Percentiles rank a stretch among this genome's conserved stretches.
phyloP scores from a whole-genome alignment of 1,140 invertebrate genomes.

The Scylla paramamosain region DNA sequence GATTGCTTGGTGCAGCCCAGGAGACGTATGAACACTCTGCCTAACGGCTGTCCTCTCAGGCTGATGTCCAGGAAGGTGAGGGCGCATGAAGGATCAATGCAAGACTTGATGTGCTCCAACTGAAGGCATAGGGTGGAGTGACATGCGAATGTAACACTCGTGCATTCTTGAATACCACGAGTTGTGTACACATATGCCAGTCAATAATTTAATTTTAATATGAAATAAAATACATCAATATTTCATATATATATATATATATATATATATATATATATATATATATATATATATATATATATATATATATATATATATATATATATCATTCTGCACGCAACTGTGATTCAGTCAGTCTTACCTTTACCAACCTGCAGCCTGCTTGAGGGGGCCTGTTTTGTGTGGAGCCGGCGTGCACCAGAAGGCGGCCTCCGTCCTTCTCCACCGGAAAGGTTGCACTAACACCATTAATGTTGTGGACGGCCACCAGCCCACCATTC shows the following conservation, averaged over 20 bases:
- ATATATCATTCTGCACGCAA: too few relatives aligned
- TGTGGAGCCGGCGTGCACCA: background rate
- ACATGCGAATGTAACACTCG: background rate
- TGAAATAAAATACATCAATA: too few relatives aligned
- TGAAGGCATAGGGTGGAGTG: background rate
- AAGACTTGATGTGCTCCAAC: background rate
- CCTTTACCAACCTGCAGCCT: background rate
- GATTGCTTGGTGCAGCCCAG: background rate
- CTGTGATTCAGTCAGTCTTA: background rate
- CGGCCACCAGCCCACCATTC: background rate
- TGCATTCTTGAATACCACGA: too few relatives aligned
- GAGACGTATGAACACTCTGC: slow-evolving; percentile 27
- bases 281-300: too few relatives aligned
- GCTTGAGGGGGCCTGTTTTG: background rate
- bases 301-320: too few relatives aligned
- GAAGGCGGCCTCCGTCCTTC: background rate
- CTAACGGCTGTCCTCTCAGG: background rate
- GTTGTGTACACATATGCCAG: too few relatives aligned
- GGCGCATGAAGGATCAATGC: background rate
- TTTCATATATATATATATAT: too few relatives aligned
- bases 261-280: too few relatives aligned
- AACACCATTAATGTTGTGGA: background rate
- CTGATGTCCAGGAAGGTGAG: slow-evolving; percentile 23
- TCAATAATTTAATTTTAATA: too few relatives aligned
- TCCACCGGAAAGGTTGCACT: background rate